Base-by-base conservation (phyloP, 2,113 vertebrate genomes). In the Amphiprion ocellaris region DNA sequence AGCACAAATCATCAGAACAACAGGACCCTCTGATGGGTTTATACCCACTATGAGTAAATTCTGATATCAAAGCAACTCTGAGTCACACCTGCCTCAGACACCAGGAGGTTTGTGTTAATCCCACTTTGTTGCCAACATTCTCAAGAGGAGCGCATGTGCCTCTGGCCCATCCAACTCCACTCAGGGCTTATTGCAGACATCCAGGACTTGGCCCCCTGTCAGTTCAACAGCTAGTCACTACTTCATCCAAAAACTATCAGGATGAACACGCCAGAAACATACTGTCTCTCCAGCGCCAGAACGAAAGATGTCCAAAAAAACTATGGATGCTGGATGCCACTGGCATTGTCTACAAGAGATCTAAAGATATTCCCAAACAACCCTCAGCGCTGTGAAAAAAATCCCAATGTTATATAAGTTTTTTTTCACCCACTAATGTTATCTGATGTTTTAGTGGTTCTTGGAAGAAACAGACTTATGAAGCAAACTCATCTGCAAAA, bases 21-120 rank as follows among this genome's bases (percentile, higher is more conserved):
- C 7, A 5, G 52, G 66, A 41, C 12, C 28, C 17, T 53, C 4
- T 7, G 33, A 33, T 15, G 16, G 21, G 8, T 50, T 73, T 49
- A 39, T 30, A 62, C 24, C 17, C 56, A 37, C 28, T 24, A 24
- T 24, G 21, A 28, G 23, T 39, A n/a, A 9, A 63, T 64, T 44
- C 19, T 53, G 24, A 59, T 71, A 71, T 64, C 23, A 58, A 63
- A 69, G 49, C 23, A 73, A 59, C 33, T 33, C 30, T 15, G 41
- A 21, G 55, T 23, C 63, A 52, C 52, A 52, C 15, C 23, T 73
- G 37, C 55, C 17, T 19, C 37, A 17, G 33, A 71, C 60, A 41
- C 21, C 14, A 33, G 23, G 28, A 79, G 53, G 49, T 6, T 52
- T 49, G 23, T 15, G 55, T 26, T 77, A 64, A 64, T 17, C 30